These are phyloP conservation scores for Macrochelys suwanniensis DNA, from an alignment of 2,797 vertebrate genomes.

Conservation along the genomic window DNA sequence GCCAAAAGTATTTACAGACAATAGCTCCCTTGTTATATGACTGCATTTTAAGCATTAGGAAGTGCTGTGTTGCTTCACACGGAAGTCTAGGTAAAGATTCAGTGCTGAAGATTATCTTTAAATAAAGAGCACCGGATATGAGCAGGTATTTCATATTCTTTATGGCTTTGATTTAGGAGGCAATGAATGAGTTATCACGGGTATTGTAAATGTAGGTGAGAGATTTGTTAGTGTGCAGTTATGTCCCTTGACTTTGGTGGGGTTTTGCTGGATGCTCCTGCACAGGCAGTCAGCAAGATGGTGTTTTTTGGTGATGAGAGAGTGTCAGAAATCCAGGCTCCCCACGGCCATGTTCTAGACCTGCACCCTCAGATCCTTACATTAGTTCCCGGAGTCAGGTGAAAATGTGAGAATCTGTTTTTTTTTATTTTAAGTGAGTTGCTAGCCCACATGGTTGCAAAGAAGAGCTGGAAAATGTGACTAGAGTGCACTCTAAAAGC, in stretches of 20 bases:
- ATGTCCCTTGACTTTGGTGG: background rate
- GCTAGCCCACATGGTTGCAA: too few relatives aligned
- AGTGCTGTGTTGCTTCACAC: background rate
- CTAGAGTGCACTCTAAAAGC: too few relatives aligned
- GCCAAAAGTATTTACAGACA: slow-evolving; percentile 27
- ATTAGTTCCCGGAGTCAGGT: too few relatives aligned
- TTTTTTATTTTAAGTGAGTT: too few relatives aligned
- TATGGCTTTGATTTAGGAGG: background rate
- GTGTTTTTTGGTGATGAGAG: background rate
- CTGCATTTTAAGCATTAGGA: background rate
- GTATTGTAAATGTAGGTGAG: background rate
- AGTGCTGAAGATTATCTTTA: background rate
- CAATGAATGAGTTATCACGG: background rate
- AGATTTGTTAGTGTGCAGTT: background rate
- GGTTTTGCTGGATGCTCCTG: background rate
- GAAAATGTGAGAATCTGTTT: too few relatives aligned
- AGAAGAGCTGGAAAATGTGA: too few relatives aligned
- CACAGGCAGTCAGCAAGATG: too few relatives aligned
- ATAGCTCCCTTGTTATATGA: background rate
- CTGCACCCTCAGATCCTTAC: too few relatives aligned
- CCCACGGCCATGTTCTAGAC: too few relatives aligned
- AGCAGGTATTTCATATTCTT: background rate
- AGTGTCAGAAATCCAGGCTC: background rate
- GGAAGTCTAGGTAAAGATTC: background rate
- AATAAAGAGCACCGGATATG: background rate